Evolutionary conservation across 2,113 vertebrate genomes (phyloP), one percentile per base, ranked within the genome.

Genomic region (Vimba vimba): DNA sequence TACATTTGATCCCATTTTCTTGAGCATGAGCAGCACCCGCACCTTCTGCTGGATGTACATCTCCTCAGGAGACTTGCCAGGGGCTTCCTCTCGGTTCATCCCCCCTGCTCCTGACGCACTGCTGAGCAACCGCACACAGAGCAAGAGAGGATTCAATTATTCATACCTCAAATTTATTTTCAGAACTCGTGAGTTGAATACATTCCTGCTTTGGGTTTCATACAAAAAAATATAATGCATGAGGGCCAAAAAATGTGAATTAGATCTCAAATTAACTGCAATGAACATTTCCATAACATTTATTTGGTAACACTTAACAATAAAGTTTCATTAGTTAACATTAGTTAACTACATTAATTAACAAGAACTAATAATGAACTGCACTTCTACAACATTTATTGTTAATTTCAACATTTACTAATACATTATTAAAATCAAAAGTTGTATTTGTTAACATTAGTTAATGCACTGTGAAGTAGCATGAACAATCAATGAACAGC

Each of bases 1-100:
- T 95, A 99, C 98, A 57, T 99, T 99, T 87, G 98, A 99, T 90
- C 98, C 98, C 98, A 99, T 99, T 95, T 99, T 99, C 95, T 97
- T 96, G 85, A 99, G 96, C 98, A 99, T 99, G 91, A 99, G 97
- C 86, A 99, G 96, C 89, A 99, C 98, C 62, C 98, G 96, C 91
- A 99, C 98, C 94, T 99, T 99, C 96, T 99, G 98, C 93, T 99
- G 98, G 84, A 99, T 95, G 90, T 99, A 99, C 97, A 98, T 96
- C 95, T 99, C 98, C 94, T 99, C 98, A 95, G 97, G 97, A 96
- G 97, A 98, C 97, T 99, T 98, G 91, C 96, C 98, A 93, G 98
- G 96, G 93, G 96, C 95, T 47, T 97, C 97, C 95, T 99, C 98
- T 87, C 97, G 97, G 96, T 99, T 99, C 98, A 99, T 99, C 94